These are phyloP conservation scores for Babyrousa celebensis DNA, from an alignment of 2,797 vertebrate species.

Conservation along the genomic window DNA sequence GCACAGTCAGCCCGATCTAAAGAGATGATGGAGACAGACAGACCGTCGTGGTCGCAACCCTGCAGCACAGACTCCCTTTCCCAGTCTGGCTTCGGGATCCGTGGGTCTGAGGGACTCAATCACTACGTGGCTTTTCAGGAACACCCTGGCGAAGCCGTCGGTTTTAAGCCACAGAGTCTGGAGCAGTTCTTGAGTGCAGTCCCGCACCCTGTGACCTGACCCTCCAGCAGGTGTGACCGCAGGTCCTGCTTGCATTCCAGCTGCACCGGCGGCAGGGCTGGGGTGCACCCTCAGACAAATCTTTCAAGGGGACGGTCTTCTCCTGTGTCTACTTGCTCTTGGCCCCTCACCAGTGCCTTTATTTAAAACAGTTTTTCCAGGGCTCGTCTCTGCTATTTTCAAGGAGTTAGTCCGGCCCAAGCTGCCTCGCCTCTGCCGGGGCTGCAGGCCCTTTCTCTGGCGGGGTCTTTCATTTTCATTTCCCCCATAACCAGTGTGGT, in stretches of 20 bases:
- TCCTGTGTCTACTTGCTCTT: not conserved
- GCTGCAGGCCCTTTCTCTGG: not conserved
- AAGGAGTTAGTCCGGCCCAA: not conserved
- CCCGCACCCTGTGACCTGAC: accelerated
- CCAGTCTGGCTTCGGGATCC: too few species aligned
- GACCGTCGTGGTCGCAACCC: too few species aligned
- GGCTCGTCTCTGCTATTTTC: not conserved
- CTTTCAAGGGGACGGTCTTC: not conserved
- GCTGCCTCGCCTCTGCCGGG: accelerated
- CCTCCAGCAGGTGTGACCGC: accelerated
- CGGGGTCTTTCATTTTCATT: not conserved
- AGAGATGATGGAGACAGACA: too few species aligned
- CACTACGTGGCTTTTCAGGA: too few species aligned
- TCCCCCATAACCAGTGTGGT: not conserved
- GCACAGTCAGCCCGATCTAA: too few species aligned
- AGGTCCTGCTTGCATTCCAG: not conserved
- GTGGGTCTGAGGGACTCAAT: too few species aligned
- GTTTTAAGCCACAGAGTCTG: too few species aligned
- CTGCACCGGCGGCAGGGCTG: accelerated
- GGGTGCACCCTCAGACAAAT: not conserved
- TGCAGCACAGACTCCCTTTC: too few species aligned
- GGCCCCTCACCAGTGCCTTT: not conserved
- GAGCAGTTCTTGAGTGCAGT: not conserved
- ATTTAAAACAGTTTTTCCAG: not conserved
- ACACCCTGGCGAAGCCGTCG: too few species aligned